Evolutionary conservation across 2,113 vertebrate genomes (phyloP).

Genomic region (Hippocampus comes): DNA sequence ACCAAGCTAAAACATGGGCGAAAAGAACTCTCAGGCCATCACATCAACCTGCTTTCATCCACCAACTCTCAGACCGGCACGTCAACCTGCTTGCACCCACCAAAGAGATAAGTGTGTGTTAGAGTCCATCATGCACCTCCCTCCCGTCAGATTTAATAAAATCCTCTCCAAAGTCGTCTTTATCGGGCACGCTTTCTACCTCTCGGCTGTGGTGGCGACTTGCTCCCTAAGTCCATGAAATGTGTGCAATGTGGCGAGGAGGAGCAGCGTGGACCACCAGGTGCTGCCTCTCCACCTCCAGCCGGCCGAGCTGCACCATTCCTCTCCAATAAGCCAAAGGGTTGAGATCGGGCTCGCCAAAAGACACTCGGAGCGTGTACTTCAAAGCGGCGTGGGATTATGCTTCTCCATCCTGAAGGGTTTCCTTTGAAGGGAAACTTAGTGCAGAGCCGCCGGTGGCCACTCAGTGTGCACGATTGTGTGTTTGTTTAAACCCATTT

Average conservation of each 20-base stretch:
- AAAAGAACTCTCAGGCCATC: not conserved
- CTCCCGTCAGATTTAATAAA: slow-evolving; percentile 51
- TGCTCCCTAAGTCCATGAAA: slow-evolving; percentile 54
- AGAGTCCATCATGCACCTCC: slow-evolving; percentile 47
- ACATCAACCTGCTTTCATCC: slow-evolving; percentile 2
- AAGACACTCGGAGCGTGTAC: slow-evolving; percentile 75
- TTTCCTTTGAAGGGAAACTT: slow-evolving; percentile 75
- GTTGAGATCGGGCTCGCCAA: slow-evolving; percentile 71
- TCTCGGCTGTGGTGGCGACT: slow-evolving; percentile 44
- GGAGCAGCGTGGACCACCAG: slow-evolving; percentile 65
- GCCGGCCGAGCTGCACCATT: slow-evolving; percentile 56
- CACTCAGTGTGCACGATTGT: slow-evolving; percentile 55
- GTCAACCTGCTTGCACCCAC: slow-evolving; percentile 6
- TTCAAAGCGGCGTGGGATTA: slow-evolving; percentile 78
- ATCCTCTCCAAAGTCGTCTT: slow-evolving; percentile 47
- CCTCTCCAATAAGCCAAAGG: slow-evolving; percentile 71
- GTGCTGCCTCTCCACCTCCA: slow-evolving; percentile 67
- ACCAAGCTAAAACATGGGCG: not conserved
- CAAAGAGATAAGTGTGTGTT: slow-evolving; percentile 45
- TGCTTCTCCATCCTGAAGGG: slow-evolving; percentile 72
- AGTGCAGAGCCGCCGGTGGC: slow-evolving; percentile 69
- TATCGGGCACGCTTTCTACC: slow-evolving; percentile 49
- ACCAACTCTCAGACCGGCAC: not conserved
- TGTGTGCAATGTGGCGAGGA: slow-evolving; percentile 57
- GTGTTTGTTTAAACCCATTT: slow-evolving; percentile 74